phyloP scores from a whole-genome alignment of 2,888 invertebrate species.

The Athalia circularis region DNA sequence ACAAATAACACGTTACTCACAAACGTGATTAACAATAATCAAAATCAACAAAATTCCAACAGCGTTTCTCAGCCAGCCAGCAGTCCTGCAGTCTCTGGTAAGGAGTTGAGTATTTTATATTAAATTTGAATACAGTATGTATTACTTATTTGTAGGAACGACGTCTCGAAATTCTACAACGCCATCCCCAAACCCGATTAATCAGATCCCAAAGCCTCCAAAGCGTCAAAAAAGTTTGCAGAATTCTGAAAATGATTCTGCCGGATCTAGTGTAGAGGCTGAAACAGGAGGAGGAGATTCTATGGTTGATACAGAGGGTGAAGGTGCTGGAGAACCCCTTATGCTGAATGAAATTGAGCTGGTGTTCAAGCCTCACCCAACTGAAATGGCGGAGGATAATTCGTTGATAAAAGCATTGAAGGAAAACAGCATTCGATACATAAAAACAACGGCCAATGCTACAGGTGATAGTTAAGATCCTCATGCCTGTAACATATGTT shows the following conservation, averaged over 20 bases:
- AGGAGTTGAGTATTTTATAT: constrained; percentile 1
- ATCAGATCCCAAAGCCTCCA: constrained; percentile 77
- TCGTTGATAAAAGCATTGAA: constrained; percentile 88
- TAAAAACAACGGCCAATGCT: constrained; percentile 98
- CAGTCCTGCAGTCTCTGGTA: constrained; percentile 65
- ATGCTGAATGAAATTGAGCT: constrained; percentile 94
- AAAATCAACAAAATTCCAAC: constrained; percentile 62
- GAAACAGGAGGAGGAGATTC: constrained; percentile 87
- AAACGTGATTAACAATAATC: constrained; percentile 57
- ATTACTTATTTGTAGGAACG: constrained; percentile 56
- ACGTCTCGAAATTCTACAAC: constrained; percentile 71
- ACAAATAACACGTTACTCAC: constrained; percentile 58
- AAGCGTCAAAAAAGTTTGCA: constrained; percentile 82
- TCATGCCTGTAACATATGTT: neutral
- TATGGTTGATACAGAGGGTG: constrained; percentile 89
- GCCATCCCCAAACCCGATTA: constrained; percentile 70
- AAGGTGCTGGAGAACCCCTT: constrained; percentile 84
- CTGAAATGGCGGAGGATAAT: constrained; percentile 91
- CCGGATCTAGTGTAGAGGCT: constrained; percentile 71
- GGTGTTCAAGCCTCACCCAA: constrained; percentile 97
- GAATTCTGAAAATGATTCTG: constrained; percentile 75
- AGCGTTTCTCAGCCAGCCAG: constrained; percentile 66
- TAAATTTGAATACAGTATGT: neutral
- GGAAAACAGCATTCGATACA: constrained; percentile 91
- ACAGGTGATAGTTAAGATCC: constrained; percentile 80